Percentiles rank a stretch among this genome's conserved stretches.
Evolutionary conservation across 2,888 invertebrate species (phyloP).

Genomic region (Quadriops clusia): DNA sequence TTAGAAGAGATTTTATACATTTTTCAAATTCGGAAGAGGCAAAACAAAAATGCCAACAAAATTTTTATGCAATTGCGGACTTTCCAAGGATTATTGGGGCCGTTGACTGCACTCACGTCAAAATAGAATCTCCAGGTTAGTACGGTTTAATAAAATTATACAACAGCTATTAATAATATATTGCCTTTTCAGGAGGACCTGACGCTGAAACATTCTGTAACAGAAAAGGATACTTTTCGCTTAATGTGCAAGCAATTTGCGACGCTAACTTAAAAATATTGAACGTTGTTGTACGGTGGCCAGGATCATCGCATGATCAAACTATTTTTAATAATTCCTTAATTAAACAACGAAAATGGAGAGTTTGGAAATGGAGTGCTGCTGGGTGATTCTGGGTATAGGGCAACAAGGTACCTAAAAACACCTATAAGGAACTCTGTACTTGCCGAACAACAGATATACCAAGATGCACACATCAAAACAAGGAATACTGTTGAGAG

Average conservation of each 20-base stretch:
- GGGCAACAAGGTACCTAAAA: slow-evolving; percentile 11
- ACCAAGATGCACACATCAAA: slow-evolving; percentile 7
- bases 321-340: slow-evolving; percentile 1
- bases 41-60: too few species aligned
- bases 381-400: slow-evolving; percentile 16
- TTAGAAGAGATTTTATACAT: too few species aligned
- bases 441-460: slow-evolving; percentile 1
- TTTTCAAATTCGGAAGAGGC: too few species aligned
- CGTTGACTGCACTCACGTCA: slow-evolving; percentile 16
- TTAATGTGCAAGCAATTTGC: slow-evolving; percentile 17
- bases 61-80: not conserved
- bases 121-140: slow-evolving; percentile 17
- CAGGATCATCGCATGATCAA: slow-evolving; percentile 11
- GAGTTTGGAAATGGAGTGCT: not conserved
- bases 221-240: slow-evolving; percentile 18
- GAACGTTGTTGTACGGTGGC: slow-evolving; percentile 15
- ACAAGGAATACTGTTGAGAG: slow-evolving; percentile 8
- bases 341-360: too few species aligned
- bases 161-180: not conserved
- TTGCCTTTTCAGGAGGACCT: slow-evolving; percentile 9
- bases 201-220: slow-evolving; percentile 16
- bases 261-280: slow-evolving; percentile 9
- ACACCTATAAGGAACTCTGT: not conserved
- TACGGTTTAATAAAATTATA: not conserved
- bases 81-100: slow-evolving; percentile 5